Evolutionary conservation across 2,113 vertebrate species (phyloP).

Genomic region (Euleptes europaea): DNA sequence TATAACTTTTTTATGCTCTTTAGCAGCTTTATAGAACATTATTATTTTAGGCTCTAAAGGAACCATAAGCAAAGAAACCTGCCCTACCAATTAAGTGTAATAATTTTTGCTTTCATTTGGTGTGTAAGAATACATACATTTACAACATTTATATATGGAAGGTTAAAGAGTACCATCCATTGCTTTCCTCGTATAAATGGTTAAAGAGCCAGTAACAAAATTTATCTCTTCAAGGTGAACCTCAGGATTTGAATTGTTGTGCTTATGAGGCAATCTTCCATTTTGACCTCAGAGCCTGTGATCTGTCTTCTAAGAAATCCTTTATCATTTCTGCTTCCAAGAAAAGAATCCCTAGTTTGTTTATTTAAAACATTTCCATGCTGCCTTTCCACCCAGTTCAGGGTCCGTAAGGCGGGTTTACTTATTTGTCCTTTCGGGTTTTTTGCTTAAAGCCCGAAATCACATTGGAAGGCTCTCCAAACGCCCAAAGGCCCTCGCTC

Average conservation of each 20-base stretch:
- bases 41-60: no score
- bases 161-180: background rate
- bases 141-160: no score
- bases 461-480: conserved; percentile 27
- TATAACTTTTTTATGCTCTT: no score
- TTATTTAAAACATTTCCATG: no score
- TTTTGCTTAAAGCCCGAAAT: conserved; percentile 39
- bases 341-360: background rate
- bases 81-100: no score
- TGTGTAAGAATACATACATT: no score
- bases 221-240: background rate
- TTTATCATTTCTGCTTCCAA: conserved; percentile 31
- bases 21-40: no score
- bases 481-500: background rate
- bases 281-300: background rate
- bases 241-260: background rate
- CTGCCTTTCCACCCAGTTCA: no score
- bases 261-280: conserved; percentile 11
- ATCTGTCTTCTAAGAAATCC: conserved; percentile 44
- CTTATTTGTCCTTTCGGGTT: conserved; percentile 14
- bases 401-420: background rate
- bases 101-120: no score
- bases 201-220: background rate
- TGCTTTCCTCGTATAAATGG: background rate
- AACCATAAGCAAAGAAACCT: no score